Percentiles rank a stretch among this genome's conserved stretches.
Evolutionary conservation across 2,888 invertebrate species (phyloP).

Genomic region (Cheilosia scutellata): DNA sequence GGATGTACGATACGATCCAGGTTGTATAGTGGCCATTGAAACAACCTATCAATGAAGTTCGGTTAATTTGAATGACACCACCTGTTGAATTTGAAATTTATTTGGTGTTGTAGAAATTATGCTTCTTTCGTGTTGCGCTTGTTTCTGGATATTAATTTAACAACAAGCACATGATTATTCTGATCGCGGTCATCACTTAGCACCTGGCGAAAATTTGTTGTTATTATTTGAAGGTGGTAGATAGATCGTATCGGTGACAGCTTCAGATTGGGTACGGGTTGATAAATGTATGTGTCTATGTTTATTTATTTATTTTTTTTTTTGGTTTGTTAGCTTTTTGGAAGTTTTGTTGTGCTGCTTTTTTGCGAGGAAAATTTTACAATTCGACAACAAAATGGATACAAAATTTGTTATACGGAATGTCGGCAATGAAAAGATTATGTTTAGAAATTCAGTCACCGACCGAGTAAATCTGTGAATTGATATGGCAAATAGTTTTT

Average conservation of each 20-base stretch:
- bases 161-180: slow-evolving; percentile 65
- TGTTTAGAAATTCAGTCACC: slow-evolving; percentile 20
- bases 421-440: neutral
- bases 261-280: slow-evolving; percentile 17
- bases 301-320: slow-evolving; percentile 7
- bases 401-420: neutral
- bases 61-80: slow-evolving; percentile 53
- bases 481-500: slow-evolving; percentile 16
- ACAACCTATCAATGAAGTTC: slow-evolving; percentile 19
- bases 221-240: slow-evolving; percentile 41
- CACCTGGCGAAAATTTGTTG: slow-evolving; percentile 55
- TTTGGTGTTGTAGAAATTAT: slow-evolving; percentile 10
- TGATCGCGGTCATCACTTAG: slow-evolving; percentile 85
- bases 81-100: slow-evolving; percentile 72
- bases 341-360: neutral
- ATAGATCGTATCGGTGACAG: neutral
- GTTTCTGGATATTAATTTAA: slow-evolving; percentile 34
- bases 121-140: slow-evolving; percentile 9
- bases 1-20: neutral
- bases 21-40: neutral
- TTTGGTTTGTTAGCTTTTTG: neutral
- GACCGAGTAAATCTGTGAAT: slow-evolving; percentile 5
- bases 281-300: slow-evolving; percentile 17
- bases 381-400: neutral
- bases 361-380: neutral